Base-by-base conservation (phyloP, 2,888 invertebrate species). In the Cerastis leucographa region DNA sequence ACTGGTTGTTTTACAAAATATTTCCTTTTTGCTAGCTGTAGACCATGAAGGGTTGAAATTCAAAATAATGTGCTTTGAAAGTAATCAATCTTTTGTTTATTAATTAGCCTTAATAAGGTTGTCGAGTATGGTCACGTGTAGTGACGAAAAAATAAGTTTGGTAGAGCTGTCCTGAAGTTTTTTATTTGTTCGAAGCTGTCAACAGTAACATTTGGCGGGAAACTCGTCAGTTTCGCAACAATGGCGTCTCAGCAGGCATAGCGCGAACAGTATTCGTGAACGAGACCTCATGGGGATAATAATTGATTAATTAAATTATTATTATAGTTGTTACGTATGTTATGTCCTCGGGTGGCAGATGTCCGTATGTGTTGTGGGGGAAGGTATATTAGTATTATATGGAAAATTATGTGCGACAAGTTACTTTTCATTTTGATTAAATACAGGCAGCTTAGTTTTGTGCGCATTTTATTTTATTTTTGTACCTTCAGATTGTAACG, bases 251-350 rank as follows among this genome's bases (percentile, higher is more conserved):
- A 86, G 88, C 88, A 81, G 85, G 88, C 76, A 68, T 71, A 74
- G 73, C 71, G 81, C 66, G 80, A 73, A 65, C 68, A 75, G 81
- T 78, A 71, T 78, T 78, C 62, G 72, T 42, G 76, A 76, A n/a
- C 66, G 69, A 64, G 87, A 61, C 87, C 84, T 76, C 87, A 83
- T 83, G 88, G 85, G 88, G 87, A 80, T 83, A 77, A 71, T 85
- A 87, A 88, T 88, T 88, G 81, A 87, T 87, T 87, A 87, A 87
- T 87, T 87, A 76, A 87, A 87, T 87, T 87, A 87, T 85, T 86
- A 85, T 80, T 85, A 85, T 78, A 78, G 85, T 79, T 71, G 76
- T 83, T 85, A 85, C 71, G 80, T 78, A 75, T 76, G 76, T 67
- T 78, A 75, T 76, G 76, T 67, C 54, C 74, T 59, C 66, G 65